Evolutionary conservation across 1,140 invertebrate genomes (phyloP), one percentile per base, ranked within the genome.

Genomic region (Platyura marginata): DNA sequence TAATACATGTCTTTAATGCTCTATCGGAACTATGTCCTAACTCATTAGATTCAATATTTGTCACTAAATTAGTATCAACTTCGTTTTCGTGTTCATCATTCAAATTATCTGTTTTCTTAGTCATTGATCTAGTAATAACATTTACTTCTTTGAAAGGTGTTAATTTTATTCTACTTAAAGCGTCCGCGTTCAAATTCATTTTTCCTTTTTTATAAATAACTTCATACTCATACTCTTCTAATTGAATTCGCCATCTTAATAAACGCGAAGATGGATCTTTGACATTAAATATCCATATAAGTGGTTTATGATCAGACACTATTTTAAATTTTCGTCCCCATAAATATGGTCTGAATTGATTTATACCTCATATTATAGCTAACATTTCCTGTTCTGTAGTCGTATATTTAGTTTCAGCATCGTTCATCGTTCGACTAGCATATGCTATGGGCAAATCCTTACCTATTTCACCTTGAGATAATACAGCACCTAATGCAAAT

Each of bases 261-360:
- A 73, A 45, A 47, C 61, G 45, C 22, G 57, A 57, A 13, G 51
- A 56, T 4, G 62, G 58, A 39, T 69, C 59, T 51, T 66, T 70
- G 1, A 61, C 46, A 34, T 46, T 49, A n/a, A 44, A 44, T 3
- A 69, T 44, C 57, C 62, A 71, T 23, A 44, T 49, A 23, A 71
- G 50, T 3, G 63, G 61, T 49, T 57, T 57, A 44, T 71, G 68
- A 47, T 73, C 68, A 0, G 67, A 69, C 15, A 57, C 35, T 1
- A 69, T 59, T 18, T 36, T 54, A 44, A 73, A 71, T 40, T 60
- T 51, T 44, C 43, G 54, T 23, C 61, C 62, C 46, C 55, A 61
- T 4, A 72, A 41, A 48, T 66, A 73, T 11, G 55, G 55, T 46
- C 59, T 29, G 46, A 67, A 70, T n/a, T n/a, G n/a, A n/a, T 62